A percentile compares a stretch with the other conserved stretches of the same genome.
These are phyloP conservation scores for Leptinotarsa rubiginosa DNA, from an alignment of 2,888 invertebrate genomes.

Conservation along the genomic window DNA sequence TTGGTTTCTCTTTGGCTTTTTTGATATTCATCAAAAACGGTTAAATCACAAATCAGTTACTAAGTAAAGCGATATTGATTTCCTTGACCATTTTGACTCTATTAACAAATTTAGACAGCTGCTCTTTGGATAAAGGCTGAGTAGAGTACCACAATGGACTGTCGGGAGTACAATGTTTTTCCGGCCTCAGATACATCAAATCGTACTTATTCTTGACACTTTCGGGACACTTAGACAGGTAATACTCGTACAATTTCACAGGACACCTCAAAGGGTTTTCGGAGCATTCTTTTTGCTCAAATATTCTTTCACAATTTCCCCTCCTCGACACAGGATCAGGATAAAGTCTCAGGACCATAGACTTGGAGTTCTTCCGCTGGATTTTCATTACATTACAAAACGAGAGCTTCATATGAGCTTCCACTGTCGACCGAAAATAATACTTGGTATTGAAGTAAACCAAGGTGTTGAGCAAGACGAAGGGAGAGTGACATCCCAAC, in stretches of 20 bases:
- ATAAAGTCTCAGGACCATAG: conserved; percentile 59
- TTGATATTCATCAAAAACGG: neutral
- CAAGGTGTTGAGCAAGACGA: conserved; percentile 86
- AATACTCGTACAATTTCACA: conserved; percentile 93
- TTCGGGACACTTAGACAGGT: conserved; percentile 92
- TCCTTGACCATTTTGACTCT: conserved; percentile 54
- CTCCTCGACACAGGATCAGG: conserved; percentile 62
- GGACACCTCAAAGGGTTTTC: conserved; percentile 83
- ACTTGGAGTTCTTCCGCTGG: conserved; percentile 70
- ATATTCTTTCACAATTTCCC: conserved; percentile 65
- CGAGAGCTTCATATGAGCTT: conserved; percentile 87
- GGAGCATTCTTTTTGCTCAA: conserved; percentile 73
- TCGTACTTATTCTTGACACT: conserved; percentile 87
- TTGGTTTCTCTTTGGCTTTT: too few species aligned
- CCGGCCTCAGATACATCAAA: conserved; percentile 85
- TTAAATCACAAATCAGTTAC: conserved; percentile 19
- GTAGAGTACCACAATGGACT: conserved; percentile 93
- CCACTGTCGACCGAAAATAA: conserved; percentile 87
- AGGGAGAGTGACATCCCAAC: conserved; percentile 90
- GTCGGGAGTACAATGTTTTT: conserved; percentile 88
- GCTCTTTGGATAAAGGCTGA: conserved; percentile 78
- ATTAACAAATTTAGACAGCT: conserved; percentile 86
- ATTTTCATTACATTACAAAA: conserved; percentile 92
- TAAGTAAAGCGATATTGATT: conserved; percentile 38
- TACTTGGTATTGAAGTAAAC: conserved; percentile 94